phyloP scores from a whole-genome alignment of 1,140 invertebrate species.

The Drosophila parvula region DNA sequence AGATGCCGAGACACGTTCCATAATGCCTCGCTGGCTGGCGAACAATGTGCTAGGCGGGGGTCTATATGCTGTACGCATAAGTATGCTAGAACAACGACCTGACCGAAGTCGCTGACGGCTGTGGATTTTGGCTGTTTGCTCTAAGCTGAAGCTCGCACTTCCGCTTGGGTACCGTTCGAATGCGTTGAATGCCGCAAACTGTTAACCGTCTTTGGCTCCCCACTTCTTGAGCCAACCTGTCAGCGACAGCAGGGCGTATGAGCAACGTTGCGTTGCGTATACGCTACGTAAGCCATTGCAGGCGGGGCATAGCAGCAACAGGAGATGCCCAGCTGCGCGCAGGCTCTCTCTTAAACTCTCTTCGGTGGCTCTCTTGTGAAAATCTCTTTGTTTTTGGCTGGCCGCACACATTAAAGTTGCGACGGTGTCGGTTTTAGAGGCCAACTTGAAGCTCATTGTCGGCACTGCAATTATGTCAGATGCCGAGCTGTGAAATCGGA shows the following conservation, averaged over 20 bases:
- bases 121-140: conserved; percentile 35
- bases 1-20: conserved; percentile 44
- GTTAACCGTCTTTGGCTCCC: conserved; percentile 31
- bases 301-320: conserved; percentile 66
- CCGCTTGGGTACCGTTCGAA: conserved; percentile 60
- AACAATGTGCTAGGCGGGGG: conserved; percentile 20
- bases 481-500: conserved; percentile 51
- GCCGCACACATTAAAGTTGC: conserved; percentile 40
- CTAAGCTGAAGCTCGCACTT: conserved; percentile 43
- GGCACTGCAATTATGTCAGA: conserved; percentile 67
- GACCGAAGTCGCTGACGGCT: conserved; percentile 2
- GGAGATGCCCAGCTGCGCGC: conserved; percentile 26
- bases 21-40: conserved; percentile 20
- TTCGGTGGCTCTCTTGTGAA: conserved; percentile 23
- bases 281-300: conserved; percentile 59
- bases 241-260: conserved; percentile 40
- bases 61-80: conserved; percentile 11
- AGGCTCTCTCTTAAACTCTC: conserved; percentile 20
- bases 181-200: conserved; percentile 53
- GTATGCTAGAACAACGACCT: conserved; percentile 28
- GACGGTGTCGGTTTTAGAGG: conserved; percentile 37
- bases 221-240: background rate
- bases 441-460: conserved; percentile 42
- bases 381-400: conserved; percentile 25
- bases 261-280: conserved; percentile 35